Percentiles rank a stretch among this genome's conserved stretches.
phyloP scores from a whole-genome alignment of 2,888 invertebrate genomes.

The Bugula neritina region DNA sequence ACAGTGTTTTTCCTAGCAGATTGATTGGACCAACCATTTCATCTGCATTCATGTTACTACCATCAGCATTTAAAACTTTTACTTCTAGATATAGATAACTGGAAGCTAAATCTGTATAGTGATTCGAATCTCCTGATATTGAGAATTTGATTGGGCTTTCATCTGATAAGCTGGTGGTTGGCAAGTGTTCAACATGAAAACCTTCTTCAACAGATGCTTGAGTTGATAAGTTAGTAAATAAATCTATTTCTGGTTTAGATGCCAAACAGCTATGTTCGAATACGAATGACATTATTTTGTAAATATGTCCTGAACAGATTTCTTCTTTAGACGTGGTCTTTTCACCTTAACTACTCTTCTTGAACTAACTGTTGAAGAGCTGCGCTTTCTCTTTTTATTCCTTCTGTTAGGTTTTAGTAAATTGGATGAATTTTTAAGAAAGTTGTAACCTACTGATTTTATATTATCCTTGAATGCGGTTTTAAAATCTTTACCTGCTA shows the following conservation, averaged over 20 bases:
- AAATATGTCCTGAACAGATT: not conserved
- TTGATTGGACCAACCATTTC: conserved; percentile 30
- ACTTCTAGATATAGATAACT: conserved; percentile 30
- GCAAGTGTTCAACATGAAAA: conserved; percentile 1
- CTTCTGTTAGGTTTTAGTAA: not conserved
- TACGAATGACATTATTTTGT: not conserved
- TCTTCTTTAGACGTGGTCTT: not conserved
- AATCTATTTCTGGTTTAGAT: not conserved
- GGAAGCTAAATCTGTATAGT: conserved; percentile 31
- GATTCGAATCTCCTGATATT: conserved; percentile 29
- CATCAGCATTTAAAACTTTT: conserved; percentile 30
- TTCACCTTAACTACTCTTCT: not conserved
- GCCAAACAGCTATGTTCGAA: conserved; percentile 24
- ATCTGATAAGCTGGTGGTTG: conserved; percentile 1
- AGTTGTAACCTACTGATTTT: not conserved
- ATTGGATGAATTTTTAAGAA: not conserved
- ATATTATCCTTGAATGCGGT: not conserved
- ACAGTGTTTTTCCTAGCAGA: conserved; percentile 29
- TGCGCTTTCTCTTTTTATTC: not conserved
- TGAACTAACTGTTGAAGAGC: not conserved
- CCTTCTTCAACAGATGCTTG: conserved; percentile 19
- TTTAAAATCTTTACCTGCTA: conserved; percentile 4
- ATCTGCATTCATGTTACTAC: conserved; percentile 22
- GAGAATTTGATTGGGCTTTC: conserved; percentile 30
- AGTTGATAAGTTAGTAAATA: not conserved